Evolutionary conservation across 2,797 vertebrate species (phyloP).

Genomic region (Glyptemys insculpta): DNA sequence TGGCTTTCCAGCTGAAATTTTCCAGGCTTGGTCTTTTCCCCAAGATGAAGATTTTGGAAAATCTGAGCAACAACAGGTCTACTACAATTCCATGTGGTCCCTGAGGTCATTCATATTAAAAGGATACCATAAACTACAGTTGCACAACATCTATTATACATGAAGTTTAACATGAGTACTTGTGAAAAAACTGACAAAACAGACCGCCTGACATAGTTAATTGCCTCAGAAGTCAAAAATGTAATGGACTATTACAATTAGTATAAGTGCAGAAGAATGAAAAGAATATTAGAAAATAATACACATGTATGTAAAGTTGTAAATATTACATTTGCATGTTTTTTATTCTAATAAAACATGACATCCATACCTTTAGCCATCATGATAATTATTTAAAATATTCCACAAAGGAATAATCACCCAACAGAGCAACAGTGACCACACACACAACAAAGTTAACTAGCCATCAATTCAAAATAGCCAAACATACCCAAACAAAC

Average conservation of each 20-base stretch:
- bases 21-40: neutral
- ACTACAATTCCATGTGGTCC: neutral
- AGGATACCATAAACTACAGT: neutral
- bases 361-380: neutral
- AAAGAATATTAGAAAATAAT: neutral
- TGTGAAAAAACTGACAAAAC: neutral
- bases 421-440: neutral
- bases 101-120: neutral
- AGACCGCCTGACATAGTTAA: neutral
- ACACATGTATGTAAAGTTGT: neutral
- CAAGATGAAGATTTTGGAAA: neutral
- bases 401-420: neutral
- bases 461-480: neutral
- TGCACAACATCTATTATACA: neutral
- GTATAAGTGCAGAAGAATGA: neutral
- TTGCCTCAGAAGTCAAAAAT: neutral
- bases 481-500: neutral
- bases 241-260: neutral
- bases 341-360: neutral
- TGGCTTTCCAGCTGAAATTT: neutral
- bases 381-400: neutral
- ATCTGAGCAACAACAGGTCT: neutral
- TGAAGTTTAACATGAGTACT: neutral
- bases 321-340: neutral
- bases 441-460: neutral